Percentiles rank a stretch among this genome's conserved stretches.
Conservation (phyloP, 2,113 vertebrate species). For the Suncus etruscus region DNA sequence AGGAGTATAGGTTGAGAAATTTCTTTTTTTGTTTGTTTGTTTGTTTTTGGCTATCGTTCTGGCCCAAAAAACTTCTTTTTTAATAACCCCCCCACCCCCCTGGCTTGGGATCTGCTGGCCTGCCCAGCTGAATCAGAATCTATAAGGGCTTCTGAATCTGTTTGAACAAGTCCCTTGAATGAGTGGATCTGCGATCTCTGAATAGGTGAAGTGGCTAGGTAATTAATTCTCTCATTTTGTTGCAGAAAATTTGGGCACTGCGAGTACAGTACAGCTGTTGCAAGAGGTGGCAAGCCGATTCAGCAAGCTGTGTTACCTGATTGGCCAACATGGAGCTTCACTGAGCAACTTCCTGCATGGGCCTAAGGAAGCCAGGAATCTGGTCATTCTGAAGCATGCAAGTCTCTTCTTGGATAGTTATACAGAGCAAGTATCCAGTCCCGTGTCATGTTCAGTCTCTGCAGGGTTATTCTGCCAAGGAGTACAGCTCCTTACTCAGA, state of each 20-base stretch:
- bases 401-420: slow-evolving; percentile 94
- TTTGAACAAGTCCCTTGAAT: neutral
- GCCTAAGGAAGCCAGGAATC: slow-evolving; percentile 89
- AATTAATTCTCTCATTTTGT: slow-evolving; percentile 59
- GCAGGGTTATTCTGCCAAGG: slow-evolving; percentile 73
- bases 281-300: slow-evolving; percentile 92
- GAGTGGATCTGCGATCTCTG: neutral
- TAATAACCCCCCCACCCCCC: neutral
- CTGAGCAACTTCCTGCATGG: slow-evolving; percentile 93
- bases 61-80: neutral
- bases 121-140: neutral
- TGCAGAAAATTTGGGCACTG: slow-evolving; percentile 92
- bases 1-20: neutral
- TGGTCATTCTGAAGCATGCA: slow-evolving; percentile 94
- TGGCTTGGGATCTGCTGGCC: neutral
- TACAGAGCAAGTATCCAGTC: slow-evolving; percentile 90
- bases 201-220: neutral
- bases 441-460: slow-evolving; percentile 77
- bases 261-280: slow-evolving; percentile 88
- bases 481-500: slow-evolving; percentile 74
- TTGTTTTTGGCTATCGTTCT: too few relatives aligned
- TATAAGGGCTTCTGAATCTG: neutral
- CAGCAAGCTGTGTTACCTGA: slow-evolving; percentile 94
- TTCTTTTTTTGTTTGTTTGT: neutral
- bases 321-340: slow-evolving; percentile 95